A percentile compares a stretch with the other conserved stretches of the same genome.
phyloP scores from a whole-genome alignment of 2,113 vertebrate species.

The Haliaeetus leucogaster region DNA sequence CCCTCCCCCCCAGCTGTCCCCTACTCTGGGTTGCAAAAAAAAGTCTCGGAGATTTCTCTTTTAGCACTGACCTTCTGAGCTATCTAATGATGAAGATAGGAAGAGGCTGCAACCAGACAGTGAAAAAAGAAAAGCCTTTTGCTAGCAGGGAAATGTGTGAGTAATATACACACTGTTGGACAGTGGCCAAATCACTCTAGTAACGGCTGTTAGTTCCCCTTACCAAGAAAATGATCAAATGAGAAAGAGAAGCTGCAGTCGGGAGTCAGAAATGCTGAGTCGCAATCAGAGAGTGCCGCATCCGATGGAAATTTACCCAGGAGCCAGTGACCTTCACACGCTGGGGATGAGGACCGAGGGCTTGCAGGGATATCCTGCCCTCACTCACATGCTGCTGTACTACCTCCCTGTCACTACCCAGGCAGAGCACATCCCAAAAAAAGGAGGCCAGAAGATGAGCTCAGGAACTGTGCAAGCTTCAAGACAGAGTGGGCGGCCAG shows the following conservation, averaged over 20 bases:
- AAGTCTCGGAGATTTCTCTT: neutral
- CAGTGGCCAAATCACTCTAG: conserved; percentile 51
- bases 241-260: conserved; percentile 35
- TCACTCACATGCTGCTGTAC: neutral
- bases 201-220: conserved; percentile 43
- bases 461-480: neutral
- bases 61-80: conserved; percentile 41
- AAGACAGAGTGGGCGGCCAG: neutral
- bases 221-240: conserved; percentile 13
- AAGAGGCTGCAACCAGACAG: conserved; percentile 44
- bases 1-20: neutral
- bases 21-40: neutral
- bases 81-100: conserved; percentile 29
- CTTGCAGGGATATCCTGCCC: neutral
- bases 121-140: conserved; percentile 3
- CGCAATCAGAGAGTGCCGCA: conserved; percentile 19
- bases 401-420: neutral
- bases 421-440: neutral
- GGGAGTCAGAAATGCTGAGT: conserved; percentile 53
- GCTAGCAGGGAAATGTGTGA: conserved; percentile 47
- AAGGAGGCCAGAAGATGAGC: neutral
- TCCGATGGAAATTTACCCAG: conserved; percentile 57
- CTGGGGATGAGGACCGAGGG: neutral
- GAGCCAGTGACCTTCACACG: neutral
- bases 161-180: conserved; percentile 46